Evolutionary conservation across 2,888 invertebrate genomes (phyloP).

Genomic region (Pristionchus arcanus): DNA sequence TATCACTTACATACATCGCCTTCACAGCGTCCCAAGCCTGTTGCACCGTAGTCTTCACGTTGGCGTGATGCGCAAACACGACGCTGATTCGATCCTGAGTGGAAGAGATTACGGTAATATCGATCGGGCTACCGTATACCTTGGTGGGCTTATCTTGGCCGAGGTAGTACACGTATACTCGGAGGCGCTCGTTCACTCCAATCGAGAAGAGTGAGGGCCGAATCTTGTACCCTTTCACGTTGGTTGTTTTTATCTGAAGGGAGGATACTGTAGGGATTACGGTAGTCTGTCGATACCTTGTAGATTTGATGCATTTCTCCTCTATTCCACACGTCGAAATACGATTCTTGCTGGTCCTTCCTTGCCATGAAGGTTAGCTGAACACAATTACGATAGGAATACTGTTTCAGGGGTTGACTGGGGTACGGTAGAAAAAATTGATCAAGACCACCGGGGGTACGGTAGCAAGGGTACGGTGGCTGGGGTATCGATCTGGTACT

Average conservation of each 20-base stretch:
- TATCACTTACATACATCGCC: neutral
- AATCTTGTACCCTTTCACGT: constrained; percentile 11
- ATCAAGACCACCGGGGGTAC: too few species aligned
- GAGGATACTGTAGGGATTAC: neutral
- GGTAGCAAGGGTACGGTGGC: neutral
- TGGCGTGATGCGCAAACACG: neutral
- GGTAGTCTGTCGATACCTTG: neutral
- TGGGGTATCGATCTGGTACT: neutral
- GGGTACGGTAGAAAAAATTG: neutral
- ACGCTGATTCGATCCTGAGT: constrained; percentile 27
- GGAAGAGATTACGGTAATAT: neutral
- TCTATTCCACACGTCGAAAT: constrained; percentile 3
- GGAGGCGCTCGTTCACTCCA: neutral
- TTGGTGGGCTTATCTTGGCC: neutral
- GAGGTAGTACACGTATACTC: neutral
- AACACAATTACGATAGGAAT: neutral
- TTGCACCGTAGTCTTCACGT: neutral
- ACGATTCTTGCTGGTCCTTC: neutral
- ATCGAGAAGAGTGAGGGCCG: neutral
- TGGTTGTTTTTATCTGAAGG: constrained; percentile 16
- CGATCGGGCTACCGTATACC: constrained; percentile 12
- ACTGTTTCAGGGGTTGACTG: neutral
- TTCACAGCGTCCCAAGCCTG: neutral
- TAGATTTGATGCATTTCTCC: constrained; percentile 13
- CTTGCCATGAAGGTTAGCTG: neutral